These are phyloP conservation scores for Odontamblyopus rebecca DNA, from an alignment of 2,797 vertebrate genomes.

Conservation along the genomic window DNA sequence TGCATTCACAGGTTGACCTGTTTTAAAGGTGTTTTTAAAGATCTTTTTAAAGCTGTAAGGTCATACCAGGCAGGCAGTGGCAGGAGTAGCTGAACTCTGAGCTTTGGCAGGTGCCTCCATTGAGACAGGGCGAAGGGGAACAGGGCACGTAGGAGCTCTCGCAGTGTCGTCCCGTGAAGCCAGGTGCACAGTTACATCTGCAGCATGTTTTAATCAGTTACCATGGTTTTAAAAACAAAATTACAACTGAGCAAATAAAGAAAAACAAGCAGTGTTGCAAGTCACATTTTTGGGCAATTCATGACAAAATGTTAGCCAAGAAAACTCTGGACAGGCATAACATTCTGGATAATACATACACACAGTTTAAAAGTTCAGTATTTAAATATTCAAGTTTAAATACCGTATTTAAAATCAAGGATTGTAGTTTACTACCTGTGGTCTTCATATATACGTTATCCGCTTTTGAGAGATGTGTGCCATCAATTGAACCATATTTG, in stretches of 20 bases:
- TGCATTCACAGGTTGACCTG: background rate
- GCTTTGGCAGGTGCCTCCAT: conserved; percentile 89
- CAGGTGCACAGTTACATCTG: conserved; percentile 80
- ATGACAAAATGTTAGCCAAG: too few species aligned
- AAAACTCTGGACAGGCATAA: too few species aligned
- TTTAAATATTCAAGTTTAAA: too few species aligned
- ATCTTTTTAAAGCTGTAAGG: background rate
- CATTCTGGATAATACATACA: too few species aligned
- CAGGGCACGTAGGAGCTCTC: conserved; percentile 86
- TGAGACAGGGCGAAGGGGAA: conserved; percentile 87
- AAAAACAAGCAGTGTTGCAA: background rate
- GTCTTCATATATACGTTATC: too few species aligned
- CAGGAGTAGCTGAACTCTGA: conserved; percentile 86
- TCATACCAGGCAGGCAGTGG: conserved; percentile 89
- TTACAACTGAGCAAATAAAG: background rate
- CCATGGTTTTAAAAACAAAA: background rate
- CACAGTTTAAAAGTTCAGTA: too few species aligned
- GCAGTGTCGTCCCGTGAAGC: conserved; percentile 85
- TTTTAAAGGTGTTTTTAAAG: background rate
- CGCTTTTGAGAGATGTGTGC: background rate
- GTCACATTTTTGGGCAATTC: background rate
- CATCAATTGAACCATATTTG: background rate
- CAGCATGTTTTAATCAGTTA: conserved; percentile 4
- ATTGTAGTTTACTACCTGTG: too few species aligned
- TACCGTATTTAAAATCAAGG: too few species aligned